A percentile compares a stretch with the other conserved stretches of the same genome.
Evolutionary conservation across 2,888 invertebrate species (phyloP).

Genomic region (Thera britannica): DNA sequence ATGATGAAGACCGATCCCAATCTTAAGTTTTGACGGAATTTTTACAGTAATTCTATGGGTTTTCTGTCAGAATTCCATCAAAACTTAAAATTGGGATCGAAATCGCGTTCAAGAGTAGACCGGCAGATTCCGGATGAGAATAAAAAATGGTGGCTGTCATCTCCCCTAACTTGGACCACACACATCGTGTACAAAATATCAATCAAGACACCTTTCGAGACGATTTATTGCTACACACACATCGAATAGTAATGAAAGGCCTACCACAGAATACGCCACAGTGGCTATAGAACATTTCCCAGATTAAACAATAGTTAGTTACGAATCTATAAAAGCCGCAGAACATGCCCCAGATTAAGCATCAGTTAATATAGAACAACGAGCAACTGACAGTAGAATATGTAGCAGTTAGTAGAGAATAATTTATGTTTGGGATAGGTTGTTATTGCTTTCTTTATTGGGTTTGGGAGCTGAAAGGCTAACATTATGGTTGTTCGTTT

Average conservation of each 20-base stretch:
- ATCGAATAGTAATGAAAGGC: conserved; percentile 32
- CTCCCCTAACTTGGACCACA: conserved; percentile 32
- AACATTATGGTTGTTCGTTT: conserved; percentile 14
- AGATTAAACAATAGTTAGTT: conserved; percentile 14
- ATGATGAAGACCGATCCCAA: no score
- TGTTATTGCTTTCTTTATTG: conserved; percentile 18
- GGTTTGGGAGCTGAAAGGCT: conserved; percentile 13
- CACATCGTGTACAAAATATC: conserved; percentile 49
- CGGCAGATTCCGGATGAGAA: background rate
- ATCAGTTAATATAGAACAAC: conserved; percentile 6
- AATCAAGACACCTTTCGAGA: conserved; percentile 46
- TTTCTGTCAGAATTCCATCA: no score
- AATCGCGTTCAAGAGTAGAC: no score
- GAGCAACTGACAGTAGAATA: background rate
- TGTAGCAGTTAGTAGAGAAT: conserved; percentile 13
- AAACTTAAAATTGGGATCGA: no score
- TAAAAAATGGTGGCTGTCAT: background rate
- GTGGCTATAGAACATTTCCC: conserved; percentile 4
- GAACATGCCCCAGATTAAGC: background rate
- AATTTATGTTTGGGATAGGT: conserved; percentile 3
- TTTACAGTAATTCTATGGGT: no score
- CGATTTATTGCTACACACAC: conserved; percentile 41
- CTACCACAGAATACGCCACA: conserved; percentile 10
- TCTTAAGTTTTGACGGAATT: no score
- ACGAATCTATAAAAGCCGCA: background rate